Percentiles rank a stretch among this genome's conserved stretches.
phyloP scores from a whole-genome alignment of 2,113 vertebrate species.

The Mesoclemmys tuberculata region DNA sequence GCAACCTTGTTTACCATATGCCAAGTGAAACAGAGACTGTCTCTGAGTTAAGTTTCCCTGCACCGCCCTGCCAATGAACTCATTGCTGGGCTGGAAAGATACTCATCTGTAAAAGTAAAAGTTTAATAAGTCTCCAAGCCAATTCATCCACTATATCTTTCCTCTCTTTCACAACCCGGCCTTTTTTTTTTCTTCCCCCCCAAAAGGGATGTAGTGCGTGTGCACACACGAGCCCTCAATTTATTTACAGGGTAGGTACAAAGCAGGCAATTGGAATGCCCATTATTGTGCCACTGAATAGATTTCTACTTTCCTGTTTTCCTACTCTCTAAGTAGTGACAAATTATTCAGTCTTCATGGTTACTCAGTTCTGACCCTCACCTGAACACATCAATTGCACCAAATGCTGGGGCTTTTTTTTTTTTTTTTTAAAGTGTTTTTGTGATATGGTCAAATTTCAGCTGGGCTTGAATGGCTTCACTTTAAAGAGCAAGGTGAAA shows the following conservation, averaged over 20 bases:
- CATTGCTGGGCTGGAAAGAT: slow-evolving; percentile 4
- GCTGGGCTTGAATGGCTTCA: slow-evolving; percentile 24
- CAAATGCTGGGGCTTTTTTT: slow-evolving; percentile 21
- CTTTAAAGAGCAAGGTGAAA: slow-evolving; percentile 30
- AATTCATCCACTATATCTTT: not conserved
- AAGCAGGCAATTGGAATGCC: slow-evolving; percentile 25
- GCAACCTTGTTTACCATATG: not conserved
- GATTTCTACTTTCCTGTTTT: slow-evolving; percentile 41
- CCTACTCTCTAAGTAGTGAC: slow-evolving; percentile 50
- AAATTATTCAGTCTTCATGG: slow-evolving; percentile 45
- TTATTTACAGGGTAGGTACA: slow-evolving; percentile 32
- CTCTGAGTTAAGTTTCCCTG: not conserved
- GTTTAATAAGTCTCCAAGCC: not conserved
- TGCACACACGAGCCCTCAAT: slow-evolving; percentile 18
- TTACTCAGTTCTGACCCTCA: slow-evolving; percentile 62
- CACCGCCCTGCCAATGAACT: not conserved
- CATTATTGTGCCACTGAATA: slow-evolving; percentile 37
- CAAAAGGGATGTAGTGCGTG: not conserved
- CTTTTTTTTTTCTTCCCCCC: slow-evolving; percentile 2
- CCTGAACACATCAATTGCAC: slow-evolving; percentile 48
- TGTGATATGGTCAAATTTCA: slow-evolving; percentile 63
- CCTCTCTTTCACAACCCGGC: not conserved
- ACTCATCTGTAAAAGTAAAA: slow-evolving; percentile 14
- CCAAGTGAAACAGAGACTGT: not conserved
- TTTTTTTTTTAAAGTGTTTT: not conserved